phyloP scores from a whole-genome alignment of 1,140 invertebrate species.

The Antheraea mylitta region DNA sequence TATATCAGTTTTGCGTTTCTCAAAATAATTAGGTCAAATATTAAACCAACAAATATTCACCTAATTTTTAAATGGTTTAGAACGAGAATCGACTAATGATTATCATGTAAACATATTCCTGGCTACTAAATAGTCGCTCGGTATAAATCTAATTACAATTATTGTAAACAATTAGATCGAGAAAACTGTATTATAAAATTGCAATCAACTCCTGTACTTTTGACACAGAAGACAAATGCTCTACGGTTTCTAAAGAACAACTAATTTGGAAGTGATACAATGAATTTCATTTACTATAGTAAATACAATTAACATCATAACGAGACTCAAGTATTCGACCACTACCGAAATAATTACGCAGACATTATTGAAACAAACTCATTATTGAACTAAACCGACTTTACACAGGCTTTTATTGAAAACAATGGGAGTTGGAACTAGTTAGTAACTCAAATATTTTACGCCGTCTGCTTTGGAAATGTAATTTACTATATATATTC shows the following conservation, averaged over 20 bases:
- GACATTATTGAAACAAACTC: background rate
- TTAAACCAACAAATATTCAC: too few species aligned
- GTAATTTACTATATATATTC: background rate
- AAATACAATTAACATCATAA: background rate
- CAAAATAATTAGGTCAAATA: too few species aligned
- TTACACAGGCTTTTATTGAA: constrained; percentile 11
- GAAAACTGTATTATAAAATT: too few species aligned
- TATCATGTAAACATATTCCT: too few species aligned
- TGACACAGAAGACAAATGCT: too few species aligned
- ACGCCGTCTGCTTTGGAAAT: background rate
- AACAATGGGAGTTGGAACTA: constrained; percentile 6
- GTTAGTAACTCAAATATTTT: constrained; percentile 13
- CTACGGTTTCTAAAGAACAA: background rate
- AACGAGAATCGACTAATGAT: too few species aligned
- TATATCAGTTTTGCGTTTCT: too few species aligned
- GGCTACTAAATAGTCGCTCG: too few species aligned
- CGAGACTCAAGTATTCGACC: background rate
- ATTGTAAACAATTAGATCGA: too few species aligned
- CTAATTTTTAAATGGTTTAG: too few species aligned
- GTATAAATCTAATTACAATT: too few species aligned
- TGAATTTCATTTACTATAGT: background rate
- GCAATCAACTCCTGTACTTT: too few species aligned
- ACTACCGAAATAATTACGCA: background rate
- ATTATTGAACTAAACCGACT: background rate
- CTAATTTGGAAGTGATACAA: background rate